Conservation (phyloP, 2,113 vertebrate species). For the Theristicus caerulescens region DNA sequence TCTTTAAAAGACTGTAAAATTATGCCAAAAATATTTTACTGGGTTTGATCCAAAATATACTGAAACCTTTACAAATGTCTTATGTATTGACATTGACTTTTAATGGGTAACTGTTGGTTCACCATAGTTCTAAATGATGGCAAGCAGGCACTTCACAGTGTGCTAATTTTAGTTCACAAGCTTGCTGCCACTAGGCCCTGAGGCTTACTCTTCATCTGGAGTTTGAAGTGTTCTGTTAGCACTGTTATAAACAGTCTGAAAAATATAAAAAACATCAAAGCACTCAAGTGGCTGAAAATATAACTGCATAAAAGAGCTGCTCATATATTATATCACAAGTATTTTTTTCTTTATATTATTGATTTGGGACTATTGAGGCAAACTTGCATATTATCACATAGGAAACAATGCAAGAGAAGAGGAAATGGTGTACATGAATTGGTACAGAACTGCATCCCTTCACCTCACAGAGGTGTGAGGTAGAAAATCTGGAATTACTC, state of each 20-base stretch:
- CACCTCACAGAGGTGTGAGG: not conserved
- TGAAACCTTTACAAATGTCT: not conserved
- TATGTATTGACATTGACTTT: not conserved
- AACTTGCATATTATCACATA: not conserved
- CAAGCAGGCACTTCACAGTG: not conserved
- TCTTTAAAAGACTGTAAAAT: not conserved
- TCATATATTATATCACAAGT: not conserved
- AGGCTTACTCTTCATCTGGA: constrained; percentile 16
- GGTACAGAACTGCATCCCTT: not conserved
- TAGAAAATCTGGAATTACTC: not conserved
- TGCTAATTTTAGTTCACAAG: constrained; percentile 44
- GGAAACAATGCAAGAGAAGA: not conserved
- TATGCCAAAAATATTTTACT: not conserved
- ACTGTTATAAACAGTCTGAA: not conserved
- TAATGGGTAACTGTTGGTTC: not conserved
- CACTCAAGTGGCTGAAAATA: not conserved
- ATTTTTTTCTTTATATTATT: not conserved
- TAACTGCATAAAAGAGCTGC: not conserved
- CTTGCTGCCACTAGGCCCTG: not conserved
- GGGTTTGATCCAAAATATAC: not conserved
- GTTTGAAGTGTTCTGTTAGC: constrained; percentile 7
- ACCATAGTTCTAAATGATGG: not conserved
- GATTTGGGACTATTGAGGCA: not conserved
- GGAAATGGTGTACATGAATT: not conserved
- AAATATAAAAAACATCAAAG: not conserved